Evolutionary conservation across 2,797 vertebrate genomes (phyloP).

Genomic region (Carcharodon carcharias): DNA sequence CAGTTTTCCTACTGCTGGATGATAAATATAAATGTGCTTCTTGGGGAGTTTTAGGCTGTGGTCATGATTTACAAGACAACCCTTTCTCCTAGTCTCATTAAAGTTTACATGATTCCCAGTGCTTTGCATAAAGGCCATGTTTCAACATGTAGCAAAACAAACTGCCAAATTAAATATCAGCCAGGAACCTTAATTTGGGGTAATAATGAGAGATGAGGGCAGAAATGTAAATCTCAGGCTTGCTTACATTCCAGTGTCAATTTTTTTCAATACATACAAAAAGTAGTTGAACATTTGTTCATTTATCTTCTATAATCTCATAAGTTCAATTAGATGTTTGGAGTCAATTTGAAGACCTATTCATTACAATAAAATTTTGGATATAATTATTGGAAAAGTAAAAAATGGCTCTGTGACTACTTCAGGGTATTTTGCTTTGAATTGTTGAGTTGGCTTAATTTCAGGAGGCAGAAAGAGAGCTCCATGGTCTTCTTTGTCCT

Average conservation of each 20-base stretch:
- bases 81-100: neutral
- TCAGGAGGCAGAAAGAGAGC: neutral
- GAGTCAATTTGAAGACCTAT: neutral
- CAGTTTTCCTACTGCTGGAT: no score
- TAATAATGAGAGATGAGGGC: neutral
- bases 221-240: neutral
- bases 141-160: neutral
- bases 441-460: neutral
- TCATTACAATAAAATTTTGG: neutral
- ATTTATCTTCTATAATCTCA: neutral
- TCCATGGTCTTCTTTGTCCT: neutral
- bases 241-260: neutral
- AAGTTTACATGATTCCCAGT: neutral
- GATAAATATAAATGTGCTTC: neutral
- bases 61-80: neutral
- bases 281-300: neutral
- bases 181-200: neutral
- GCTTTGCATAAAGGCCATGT: neutral
- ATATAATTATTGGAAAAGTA: neutral
- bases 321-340: no score
- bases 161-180: neutral
- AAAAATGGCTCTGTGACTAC: neutral
- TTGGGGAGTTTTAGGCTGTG: neutral
- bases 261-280: neutral
- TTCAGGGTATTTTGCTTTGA: neutral